phyloP scores from a whole-genome alignment of 2,113 vertebrate species.

The Procapra przewalskii region DNA sequence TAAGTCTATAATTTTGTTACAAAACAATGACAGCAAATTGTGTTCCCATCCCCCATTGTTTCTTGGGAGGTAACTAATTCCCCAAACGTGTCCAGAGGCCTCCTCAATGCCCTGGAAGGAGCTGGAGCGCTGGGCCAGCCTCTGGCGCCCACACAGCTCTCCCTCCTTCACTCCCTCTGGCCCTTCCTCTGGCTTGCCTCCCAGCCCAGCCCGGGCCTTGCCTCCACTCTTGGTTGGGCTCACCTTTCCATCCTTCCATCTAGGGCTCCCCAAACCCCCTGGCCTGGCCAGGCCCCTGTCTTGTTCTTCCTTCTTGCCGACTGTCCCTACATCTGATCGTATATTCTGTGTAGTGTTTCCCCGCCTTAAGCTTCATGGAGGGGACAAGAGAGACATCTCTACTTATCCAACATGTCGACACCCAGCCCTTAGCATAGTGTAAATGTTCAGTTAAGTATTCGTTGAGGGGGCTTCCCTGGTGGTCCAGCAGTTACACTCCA shows the following conservation, averaged over 20 bases:
- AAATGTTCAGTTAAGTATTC: neutral
- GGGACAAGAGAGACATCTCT: neutral
- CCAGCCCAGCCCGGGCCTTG: neutral
- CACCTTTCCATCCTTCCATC: neutral
- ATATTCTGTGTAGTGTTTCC: neutral
- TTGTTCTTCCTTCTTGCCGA: neutral
- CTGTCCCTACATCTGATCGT: neutral
- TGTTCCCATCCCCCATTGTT: neutral
- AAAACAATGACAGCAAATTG: neutral
- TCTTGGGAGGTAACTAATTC: neutral
- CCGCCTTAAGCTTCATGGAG: neutral
- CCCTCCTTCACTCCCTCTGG: neutral
- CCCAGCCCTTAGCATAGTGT: neutral
- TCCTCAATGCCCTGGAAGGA: neutral
- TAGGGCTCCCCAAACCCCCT: neutral
- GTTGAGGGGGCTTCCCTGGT: neutral
- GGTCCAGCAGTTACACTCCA: neutral
- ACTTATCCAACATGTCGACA: rapidly evolving
- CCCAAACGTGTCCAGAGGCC: neutral
- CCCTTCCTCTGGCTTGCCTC: neutral
- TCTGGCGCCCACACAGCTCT: rapidly evolving
- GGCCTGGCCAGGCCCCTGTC: neutral
- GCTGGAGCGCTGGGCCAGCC: neutral
- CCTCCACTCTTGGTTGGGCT: neutral
- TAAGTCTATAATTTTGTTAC: neutral